Evolutionary conservation across 2,888 invertebrate species (phyloP).

Genomic region (Rhamnusium bicolor): DNA sequence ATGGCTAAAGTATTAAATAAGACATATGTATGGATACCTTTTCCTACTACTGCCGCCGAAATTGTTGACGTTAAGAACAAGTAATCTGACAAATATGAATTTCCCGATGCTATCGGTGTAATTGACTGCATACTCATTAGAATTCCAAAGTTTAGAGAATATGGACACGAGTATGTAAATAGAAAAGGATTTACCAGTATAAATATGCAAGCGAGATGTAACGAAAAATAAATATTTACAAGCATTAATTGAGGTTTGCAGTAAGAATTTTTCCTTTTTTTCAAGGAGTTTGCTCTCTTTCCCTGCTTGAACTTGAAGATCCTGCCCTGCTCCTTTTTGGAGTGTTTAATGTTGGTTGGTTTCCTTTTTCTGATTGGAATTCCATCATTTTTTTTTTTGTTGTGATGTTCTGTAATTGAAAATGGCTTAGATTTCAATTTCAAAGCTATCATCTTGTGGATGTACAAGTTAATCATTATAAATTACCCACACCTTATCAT

Average conservation of each 20-base stretch:
- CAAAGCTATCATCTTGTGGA: too few relatives aligned
- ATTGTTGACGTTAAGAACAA: background rate
- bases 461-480: too few relatives aligned
- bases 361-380: too few relatives aligned
- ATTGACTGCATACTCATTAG: background rate
- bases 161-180: background rate
- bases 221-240: background rate
- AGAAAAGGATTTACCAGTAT: background rate
- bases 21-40: background rate
- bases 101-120: background rate
- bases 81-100: background rate
- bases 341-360: too few relatives aligned
- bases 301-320: too few relatives aligned
- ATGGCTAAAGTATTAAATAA: background rate
- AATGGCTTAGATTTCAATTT: too few relatives aligned
- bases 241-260: background rate
- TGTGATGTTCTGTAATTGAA: background rate
- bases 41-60: background rate
- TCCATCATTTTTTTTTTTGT: background rate
- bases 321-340: too few relatives aligned
- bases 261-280: too few relatives aligned
- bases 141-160: conserved; percentile 1
- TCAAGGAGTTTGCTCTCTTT: too few relatives aligned
- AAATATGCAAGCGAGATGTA: background rate
- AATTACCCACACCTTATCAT: too few relatives aligned